Percentiles rank a stretch among this genome's conserved stretches.
Conservation (phyloP, 2,113 vertebrate species). For the Nanorana parkeri region DNA sequence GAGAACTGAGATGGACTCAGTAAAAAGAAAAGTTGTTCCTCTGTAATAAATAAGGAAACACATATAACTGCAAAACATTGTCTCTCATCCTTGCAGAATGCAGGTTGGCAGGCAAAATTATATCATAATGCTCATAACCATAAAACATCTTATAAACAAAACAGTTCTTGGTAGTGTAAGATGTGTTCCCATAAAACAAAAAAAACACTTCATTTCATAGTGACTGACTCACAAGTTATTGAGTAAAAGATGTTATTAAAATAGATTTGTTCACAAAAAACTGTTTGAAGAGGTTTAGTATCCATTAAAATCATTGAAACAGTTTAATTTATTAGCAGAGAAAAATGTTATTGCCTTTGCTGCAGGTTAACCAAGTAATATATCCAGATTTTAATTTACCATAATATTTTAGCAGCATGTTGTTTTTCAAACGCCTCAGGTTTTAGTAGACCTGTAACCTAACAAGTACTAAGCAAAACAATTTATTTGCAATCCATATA, state of each 20-base stretch:
- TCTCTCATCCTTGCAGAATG: too few species aligned
- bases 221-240: too few species aligned
- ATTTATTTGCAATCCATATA: constrained; percentile 19
- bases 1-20: too few species aligned
- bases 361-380: constrained; percentile 13
- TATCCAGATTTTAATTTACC: constrained; percentile 17
- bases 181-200: too few species aligned
- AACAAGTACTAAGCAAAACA: constrained; percentile 22
- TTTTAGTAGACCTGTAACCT: constrained; percentile 12
- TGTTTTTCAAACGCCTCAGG: constrained; percentile 1
- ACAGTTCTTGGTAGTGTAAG: too few species aligned
- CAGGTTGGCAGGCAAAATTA: too few species aligned
- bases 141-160: too few species aligned
- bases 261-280: background rate
- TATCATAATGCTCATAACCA: too few species aligned
- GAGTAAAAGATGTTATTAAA: background rate
- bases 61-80: too few species aligned
- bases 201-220: too few species aligned
- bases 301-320: constrained; percentile 4
- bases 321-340: background rate
- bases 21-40: too few species aligned
- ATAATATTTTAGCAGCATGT: constrained; percentile 6
- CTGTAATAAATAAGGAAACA: too few species aligned
- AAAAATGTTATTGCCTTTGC: constrained; percentile 4
- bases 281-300: background rate